Evolutionary conservation across 2,888 invertebrate species (phyloP).

Genomic region (Girardia tigrina): DNA sequence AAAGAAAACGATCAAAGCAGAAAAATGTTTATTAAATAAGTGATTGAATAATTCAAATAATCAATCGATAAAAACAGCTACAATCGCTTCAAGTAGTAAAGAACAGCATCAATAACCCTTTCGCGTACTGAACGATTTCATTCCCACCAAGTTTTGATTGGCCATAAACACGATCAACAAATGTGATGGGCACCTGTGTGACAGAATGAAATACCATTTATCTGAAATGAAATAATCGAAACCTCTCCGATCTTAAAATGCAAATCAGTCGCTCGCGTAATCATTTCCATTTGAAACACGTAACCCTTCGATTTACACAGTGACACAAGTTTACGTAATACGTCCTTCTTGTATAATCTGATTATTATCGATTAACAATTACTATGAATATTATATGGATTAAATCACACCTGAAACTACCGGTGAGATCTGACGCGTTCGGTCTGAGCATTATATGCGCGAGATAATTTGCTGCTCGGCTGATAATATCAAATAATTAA

Average conservation of each 20-base stretch:
- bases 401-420: conserved; percentile 68
- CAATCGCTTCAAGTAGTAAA: conserved; percentile 50
- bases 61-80: too few relatives aligned
- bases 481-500: too few relatives aligned
- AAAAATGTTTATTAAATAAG: too few relatives aligned
- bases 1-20: too few relatives aligned
- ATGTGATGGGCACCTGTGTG: conserved; percentile 79
- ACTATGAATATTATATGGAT: neutral
- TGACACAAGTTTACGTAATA: conserved; percentile 68
- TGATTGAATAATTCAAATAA: too few relatives aligned
- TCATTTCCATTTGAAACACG: conserved; percentile 99
- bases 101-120: conserved; percentile 77
- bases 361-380: neutral
- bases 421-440: conserved; percentile 84
- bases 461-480: conserved; percentile 74
- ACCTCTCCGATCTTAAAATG: conserved; percentile 74
- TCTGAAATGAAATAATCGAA: too few relatives aligned
- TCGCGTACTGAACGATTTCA: conserved; percentile 80
- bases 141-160: conserved; percentile 89
- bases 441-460: conserved; percentile 79
- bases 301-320: conserved; percentile 92
- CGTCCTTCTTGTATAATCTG: conserved; percentile 76
- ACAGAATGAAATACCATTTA: neutral
- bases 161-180: conserved; percentile 93
- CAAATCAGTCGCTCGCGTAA: conserved; percentile 74